Percentiles rank a stretch among this genome's conserved stretches.
These are phyloP conservation scores for Furnarius figulus DNA, from an alignment of 2,113 vertebrate species.

Conservation along the genomic window DNA sequence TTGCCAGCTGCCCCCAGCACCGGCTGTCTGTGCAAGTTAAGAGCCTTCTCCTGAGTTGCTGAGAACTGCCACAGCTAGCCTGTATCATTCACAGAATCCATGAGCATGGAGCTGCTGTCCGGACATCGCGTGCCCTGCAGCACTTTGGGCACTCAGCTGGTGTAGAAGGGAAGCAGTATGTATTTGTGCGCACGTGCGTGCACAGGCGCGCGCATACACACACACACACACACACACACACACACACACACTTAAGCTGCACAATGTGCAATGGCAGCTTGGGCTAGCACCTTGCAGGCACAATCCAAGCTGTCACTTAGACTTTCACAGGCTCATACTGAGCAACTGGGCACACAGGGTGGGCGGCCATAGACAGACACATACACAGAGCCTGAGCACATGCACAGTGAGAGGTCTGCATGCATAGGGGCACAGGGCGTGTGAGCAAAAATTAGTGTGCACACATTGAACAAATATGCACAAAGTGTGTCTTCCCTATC, in stretches of 20 bases:
- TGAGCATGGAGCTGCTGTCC: not conserved
- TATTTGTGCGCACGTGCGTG: rapidly evolving
- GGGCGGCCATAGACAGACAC: not conserved
- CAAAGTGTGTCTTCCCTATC: not conserved
- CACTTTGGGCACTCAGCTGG: slow-evolving; percentile 8
- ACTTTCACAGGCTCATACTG: not conserved
- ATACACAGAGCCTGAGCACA: not conserved
- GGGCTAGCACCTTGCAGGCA: not conserved
- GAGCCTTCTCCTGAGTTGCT: slow-evolving; percentile 44
- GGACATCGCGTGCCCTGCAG: not conserved
- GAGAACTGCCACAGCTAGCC: slow-evolving; percentile 46
- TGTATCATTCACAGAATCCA: slow-evolving; percentile 62
- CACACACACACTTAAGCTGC: not conserved
- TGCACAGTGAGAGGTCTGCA: not conserved
- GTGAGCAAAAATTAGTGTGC: not conserved
- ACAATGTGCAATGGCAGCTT: not conserved
- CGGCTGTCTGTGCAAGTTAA: slow-evolving; percentile 28
- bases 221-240: rapidly evolving
- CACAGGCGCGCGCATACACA: too few relatives aligned
- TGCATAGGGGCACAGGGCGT: rapidly evolving
- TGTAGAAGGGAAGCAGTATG: not conserved
- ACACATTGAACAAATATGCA: not conserved
- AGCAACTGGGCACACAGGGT: not conserved
- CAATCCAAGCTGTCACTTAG: not conserved
- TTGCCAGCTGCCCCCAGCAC: slow-evolving; percentile 49